Percentiles rank a stretch among this genome's conserved stretches.
phyloP scores from a whole-genome alignment of 2,888 invertebrate species.

The Trisateles emortualis region DNA sequence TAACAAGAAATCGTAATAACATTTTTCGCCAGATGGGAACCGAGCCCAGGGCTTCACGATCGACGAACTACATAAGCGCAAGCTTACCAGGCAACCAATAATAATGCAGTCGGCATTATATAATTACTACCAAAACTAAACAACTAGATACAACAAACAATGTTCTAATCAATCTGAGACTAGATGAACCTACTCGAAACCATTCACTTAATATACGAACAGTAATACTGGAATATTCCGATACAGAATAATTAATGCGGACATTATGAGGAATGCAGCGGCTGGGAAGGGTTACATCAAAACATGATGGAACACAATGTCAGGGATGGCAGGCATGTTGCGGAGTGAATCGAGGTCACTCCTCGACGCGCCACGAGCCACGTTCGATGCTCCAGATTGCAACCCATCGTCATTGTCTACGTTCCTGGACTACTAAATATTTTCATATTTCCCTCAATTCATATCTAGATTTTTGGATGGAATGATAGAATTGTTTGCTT shows the following conservation, averaged over 20 bases:
- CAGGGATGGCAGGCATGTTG: constrained; percentile 58
- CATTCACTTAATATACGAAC: neutral
- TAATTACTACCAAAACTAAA: no score
- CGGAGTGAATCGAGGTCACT: constrained; percentile 53
- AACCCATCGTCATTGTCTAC: constrained; percentile 36
- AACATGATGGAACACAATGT: constrained; percentile 44
- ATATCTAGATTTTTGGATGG: neutral
- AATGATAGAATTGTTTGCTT: neutral
- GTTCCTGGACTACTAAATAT: constrained; percentile 32
- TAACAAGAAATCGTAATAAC: no score
- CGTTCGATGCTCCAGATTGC: constrained; percentile 57
- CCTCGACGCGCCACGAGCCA: constrained; percentile 30
- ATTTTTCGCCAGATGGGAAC: no score
- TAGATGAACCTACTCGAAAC: neutral
- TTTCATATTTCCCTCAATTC: constrained; percentile 24
- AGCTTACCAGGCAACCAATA: no score
- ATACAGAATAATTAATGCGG: constrained; percentile 35
- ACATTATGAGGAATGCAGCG: constrained; percentile 36
- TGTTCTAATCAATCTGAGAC: neutral
- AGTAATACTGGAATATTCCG: constrained; percentile 16
- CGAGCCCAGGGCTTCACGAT: no score
- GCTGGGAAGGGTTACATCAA: constrained; percentile 28
- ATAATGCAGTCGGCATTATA: no score
- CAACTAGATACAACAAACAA: neutral
- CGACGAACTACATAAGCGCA: no score